phyloP scores from a whole-genome alignment of 2,888 invertebrate species.

The Meghimatium bilineatum region DNA sequence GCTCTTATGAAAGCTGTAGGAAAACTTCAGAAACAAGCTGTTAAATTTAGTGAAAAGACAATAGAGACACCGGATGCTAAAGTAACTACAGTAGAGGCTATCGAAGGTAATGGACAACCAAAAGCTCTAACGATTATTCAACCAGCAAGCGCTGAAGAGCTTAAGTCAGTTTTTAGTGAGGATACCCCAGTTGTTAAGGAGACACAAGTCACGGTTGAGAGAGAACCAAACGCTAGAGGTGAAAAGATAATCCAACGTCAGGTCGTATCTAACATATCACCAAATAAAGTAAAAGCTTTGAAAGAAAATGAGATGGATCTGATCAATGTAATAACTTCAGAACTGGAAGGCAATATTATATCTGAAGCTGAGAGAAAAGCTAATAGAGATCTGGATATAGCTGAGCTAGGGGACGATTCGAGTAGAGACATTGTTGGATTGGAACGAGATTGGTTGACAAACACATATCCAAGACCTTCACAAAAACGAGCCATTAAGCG shows the following conservation, averaged over 20 bases:
- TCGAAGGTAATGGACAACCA: background rate
- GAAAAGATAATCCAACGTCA: background rate
- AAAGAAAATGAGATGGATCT: background rate
- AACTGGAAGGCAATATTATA: constrained; percentile 12
- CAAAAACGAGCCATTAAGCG: constrained; percentile 8
- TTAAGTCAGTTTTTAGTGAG: constrained; percentile 18
- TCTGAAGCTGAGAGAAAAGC: background rate
- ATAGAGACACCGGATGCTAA: background rate
- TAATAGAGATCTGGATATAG: background rate
- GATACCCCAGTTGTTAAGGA: constrained; percentile 31
- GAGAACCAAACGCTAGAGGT: background rate
- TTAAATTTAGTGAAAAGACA: constrained; percentile 15
- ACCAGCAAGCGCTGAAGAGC: constrained; percentile 35
- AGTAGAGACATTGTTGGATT: background rate
- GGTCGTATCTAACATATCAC: background rate
- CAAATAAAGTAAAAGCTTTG: background rate
- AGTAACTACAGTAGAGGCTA: background rate
- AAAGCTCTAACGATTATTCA: constrained; percentile 9
- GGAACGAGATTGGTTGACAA: background rate
- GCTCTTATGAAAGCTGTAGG: constrained; percentile 53
- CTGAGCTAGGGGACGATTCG: background rate
- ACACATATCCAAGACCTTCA: background rate
- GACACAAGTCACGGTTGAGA: constrained; percentile 20
- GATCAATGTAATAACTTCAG: background rate
- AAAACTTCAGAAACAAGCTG: constrained; percentile 51